These are phyloP conservation scores for Aleiodes leptofemur DNA, from an alignment of 2,888 invertebrate species.

Conservation along the genomic window DNA sequence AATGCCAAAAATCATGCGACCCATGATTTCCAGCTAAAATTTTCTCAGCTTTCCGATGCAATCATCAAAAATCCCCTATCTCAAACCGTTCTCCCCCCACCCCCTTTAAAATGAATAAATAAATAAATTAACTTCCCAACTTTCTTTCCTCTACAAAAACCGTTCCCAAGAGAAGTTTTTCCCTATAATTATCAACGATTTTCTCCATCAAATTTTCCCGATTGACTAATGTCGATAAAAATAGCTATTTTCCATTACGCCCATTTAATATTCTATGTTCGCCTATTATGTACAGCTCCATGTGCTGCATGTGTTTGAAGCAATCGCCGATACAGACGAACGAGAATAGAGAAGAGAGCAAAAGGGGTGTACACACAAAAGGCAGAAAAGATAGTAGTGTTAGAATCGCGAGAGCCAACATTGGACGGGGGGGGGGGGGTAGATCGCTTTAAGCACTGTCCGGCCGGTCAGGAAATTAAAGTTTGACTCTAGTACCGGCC, in stretches of 20 bases:
- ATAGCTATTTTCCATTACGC: constrained; percentile 39
- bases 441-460: constrained; percentile 67
- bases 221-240: not conserved
- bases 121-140: too few species aligned
- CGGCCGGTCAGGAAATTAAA: constrained; percentile 73
- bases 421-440: constrained; percentile 44
- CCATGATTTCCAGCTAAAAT: too few species aligned
- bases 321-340: not conserved
- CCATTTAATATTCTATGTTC: constrained; percentile 49
- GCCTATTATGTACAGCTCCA: constrained; percentile 45
- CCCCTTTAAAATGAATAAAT: too few species aligned
- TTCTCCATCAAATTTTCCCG: too few species aligned
- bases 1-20: too few species aligned
- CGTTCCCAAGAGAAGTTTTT: too few species aligned
- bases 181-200: too few species aligned
- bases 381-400: constrained; percentile 1
- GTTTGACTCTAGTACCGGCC: constrained; percentile 69
- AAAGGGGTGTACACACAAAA: not conserved
- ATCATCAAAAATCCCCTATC: too few species aligned
- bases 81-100: too few species aligned
- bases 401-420: constrained; percentile 24
- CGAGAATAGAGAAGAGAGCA: not conserved
- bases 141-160: too few species aligned
- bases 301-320: constrained; percentile 27
- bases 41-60: too few species aligned